Evolutionary conservation across 2,888 invertebrate genomes (phyloP).

Genomic region (Drosophila merina): DNA sequence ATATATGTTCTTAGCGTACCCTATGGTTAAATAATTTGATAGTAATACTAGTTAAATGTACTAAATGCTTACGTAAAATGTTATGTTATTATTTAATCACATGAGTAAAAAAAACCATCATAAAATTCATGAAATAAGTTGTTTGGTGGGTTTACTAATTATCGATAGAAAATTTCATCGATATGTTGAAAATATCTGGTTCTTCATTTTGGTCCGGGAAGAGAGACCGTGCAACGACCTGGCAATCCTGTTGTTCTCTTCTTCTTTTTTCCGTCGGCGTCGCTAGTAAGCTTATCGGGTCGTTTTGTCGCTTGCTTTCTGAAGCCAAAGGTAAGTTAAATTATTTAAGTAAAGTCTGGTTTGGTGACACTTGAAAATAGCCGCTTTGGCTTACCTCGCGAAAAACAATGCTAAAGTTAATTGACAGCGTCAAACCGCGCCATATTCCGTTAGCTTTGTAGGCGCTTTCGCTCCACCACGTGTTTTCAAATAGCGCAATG

Average conservation of each 20-base stretch:
- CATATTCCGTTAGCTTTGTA: neutral
- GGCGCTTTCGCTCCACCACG: slow-evolving; percentile 28
- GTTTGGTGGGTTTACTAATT: neutral
- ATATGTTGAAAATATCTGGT: neutral
- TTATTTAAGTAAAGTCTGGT: slow-evolving; percentile 8
- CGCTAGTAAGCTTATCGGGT: slow-evolving; percentile 20
- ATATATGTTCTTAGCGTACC: too few relatives aligned
- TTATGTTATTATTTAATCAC: too few relatives aligned
- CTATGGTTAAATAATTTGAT: too few relatives aligned
- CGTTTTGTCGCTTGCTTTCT: slow-evolving; percentile 4
- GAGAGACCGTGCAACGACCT: neutral
- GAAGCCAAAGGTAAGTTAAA: slow-evolving; percentile 14
- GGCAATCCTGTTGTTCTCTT: slow-evolving; percentile 1
- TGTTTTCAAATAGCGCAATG: slow-evolving; percentile 41
- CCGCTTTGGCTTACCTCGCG: neutral
- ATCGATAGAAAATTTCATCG: neutral
- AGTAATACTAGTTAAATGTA: neutral
- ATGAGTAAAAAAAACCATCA: neutral
- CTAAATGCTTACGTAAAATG: neutral
- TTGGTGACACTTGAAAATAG: neutral
- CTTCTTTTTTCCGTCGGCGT: slow-evolving; percentile 27
- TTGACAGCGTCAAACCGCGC: too few relatives aligned
- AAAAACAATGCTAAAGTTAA: neutral
- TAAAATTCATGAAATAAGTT: neutral
- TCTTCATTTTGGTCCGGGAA: neutral